phyloP scores from a whole-genome alignment of 2,113 vertebrate species.

The Melospiza melodia region DNA sequence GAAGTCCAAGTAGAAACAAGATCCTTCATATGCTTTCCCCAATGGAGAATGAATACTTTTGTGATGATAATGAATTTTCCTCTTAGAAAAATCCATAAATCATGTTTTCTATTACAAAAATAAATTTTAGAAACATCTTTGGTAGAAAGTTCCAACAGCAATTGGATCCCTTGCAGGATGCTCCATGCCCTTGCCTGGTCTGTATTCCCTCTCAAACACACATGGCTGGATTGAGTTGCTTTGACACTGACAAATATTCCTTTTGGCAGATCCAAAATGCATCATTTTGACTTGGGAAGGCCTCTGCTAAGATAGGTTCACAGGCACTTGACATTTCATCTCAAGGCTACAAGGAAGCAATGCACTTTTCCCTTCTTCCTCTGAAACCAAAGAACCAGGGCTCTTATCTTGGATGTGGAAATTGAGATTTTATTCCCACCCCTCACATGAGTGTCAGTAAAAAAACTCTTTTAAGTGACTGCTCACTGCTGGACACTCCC shows the following conservation, averaged over 20 bases:
- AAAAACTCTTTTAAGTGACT: background rate
- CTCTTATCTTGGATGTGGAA: background rate
- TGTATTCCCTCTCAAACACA: background rate
- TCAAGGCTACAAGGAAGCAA: background rate
- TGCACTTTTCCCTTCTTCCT: background rate
- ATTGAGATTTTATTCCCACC: background rate
- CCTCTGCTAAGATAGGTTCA: background rate
- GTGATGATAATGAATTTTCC: background rate
- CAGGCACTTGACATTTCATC: background rate
- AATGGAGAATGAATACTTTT: background rate
- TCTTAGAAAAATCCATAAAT: background rate
- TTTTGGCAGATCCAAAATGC: background rate
- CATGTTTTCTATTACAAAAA: background rate
- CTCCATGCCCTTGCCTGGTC: background rate
- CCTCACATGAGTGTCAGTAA: background rate
- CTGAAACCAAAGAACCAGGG: accelerated
- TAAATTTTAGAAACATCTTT: background rate
- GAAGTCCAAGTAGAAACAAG: conserved; percentile 1
- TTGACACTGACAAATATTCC: background rate
- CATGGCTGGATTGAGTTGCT: background rate
- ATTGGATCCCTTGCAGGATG: background rate
- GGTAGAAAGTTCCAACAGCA: background rate
- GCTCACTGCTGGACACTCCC: background rate
- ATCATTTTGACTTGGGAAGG: background rate
- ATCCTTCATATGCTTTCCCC: background rate